phyloP scores from a whole-genome alignment of 2,888 invertebrate genomes.

The Xylophagus ater region DNA sequence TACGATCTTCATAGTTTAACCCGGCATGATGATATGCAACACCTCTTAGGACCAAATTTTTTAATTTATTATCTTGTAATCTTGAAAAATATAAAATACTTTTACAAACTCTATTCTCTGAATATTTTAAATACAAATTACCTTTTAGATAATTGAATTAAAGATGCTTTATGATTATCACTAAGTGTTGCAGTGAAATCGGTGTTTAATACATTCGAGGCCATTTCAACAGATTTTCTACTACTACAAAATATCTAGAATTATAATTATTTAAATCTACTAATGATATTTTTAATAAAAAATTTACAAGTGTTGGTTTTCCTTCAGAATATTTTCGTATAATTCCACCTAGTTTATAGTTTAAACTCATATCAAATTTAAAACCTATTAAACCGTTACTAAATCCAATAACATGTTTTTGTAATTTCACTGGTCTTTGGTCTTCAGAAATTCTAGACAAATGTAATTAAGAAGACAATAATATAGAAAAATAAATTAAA shows the following conservation, averaged over 20 bases:
- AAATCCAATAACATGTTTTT: slow-evolving; percentile 61
- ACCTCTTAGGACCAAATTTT: slow-evolving; percentile 47
- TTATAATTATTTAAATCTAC: slow-evolving; percentile 7
- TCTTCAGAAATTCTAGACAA: slow-evolving; percentile 57
- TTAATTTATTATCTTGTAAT: slow-evolving; percentile 30
- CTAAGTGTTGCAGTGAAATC: no score
- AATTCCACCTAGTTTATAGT: slow-evolving; percentile 57
- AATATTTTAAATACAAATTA: slow-evolving; percentile 21
- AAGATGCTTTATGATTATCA: slow-evolving; percentile 36
- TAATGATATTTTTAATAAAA: background rate
- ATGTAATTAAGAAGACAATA: background rate
- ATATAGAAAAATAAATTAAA: slow-evolving; percentile 1
- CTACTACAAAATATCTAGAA: slow-evolving; percentile 64
- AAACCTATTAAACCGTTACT: slow-evolving; percentile 49
- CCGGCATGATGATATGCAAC: slow-evolving; percentile 75
- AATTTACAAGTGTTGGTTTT: slow-evolving; percentile 57
- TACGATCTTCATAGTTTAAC: slow-evolving; percentile 52
- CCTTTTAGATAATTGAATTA: slow-evolving; percentile 40
- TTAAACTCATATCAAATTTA: slow-evolving; percentile 66
- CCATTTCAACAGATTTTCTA: slow-evolving; percentile 59
- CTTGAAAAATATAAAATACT: no score
- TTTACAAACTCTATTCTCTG: no score
- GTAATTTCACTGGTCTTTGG: slow-evolving; percentile 61
- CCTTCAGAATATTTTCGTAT: slow-evolving; percentile 58
- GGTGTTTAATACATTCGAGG: slow-evolving; percentile 53